Evolutionary conservation across 2,888 invertebrate species (phyloP).

Genomic region (Melanotus villosus): DNA sequence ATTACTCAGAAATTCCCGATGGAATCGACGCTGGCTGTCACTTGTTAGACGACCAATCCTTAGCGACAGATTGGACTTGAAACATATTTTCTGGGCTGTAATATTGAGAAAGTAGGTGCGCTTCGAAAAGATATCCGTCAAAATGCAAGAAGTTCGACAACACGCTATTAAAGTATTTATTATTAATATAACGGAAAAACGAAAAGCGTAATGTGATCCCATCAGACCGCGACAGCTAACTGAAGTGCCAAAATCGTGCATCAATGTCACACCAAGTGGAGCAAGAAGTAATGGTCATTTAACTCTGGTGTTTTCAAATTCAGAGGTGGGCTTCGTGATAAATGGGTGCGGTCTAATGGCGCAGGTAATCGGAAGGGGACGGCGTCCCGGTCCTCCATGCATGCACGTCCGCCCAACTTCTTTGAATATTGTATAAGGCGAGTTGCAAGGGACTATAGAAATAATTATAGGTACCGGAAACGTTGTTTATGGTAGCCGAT

Average conservation of each 20-base stretch:
- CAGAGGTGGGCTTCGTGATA: conserved; percentile 45
- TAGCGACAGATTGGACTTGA: conserved; percentile 65
- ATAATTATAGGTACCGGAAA: conserved; percentile 50
- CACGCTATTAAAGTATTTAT: conserved; percentile 57
- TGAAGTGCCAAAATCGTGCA: conserved; percentile 38
- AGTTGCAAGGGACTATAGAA: conserved; percentile 41
- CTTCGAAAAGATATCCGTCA: background rate
- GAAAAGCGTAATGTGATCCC: conserved; percentile 11
- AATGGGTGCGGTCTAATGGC: conserved; percentile 48
- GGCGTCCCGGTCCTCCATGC: conserved; percentile 29
- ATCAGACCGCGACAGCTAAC: conserved; percentile 17
- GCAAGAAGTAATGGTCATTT: conserved; percentile 49
- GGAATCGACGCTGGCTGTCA: conserved; percentile 64
- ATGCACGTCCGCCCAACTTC: conserved; percentile 39
- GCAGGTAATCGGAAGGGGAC: conserved; percentile 49
- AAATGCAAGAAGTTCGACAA: conserved; percentile 53
- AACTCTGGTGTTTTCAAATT: conserved; percentile 51
- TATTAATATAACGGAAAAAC: conserved; percentile 56
- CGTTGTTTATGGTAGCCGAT: conserved; percentile 46
- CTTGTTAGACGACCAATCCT: conserved; percentile 67
- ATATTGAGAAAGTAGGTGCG: conserved; percentile 55
- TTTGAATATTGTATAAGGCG: conserved; percentile 53
- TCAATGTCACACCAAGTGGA: conserved; percentile 30
- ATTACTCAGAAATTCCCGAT: conserved; percentile 66
- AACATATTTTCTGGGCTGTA: conserved; percentile 63